A percentile compares a stretch with the other conserved stretches of the same genome.
phyloP scores from a whole-genome alignment of 2,797 vertebrate species.

The Microhierax caerulescens region DNA sequence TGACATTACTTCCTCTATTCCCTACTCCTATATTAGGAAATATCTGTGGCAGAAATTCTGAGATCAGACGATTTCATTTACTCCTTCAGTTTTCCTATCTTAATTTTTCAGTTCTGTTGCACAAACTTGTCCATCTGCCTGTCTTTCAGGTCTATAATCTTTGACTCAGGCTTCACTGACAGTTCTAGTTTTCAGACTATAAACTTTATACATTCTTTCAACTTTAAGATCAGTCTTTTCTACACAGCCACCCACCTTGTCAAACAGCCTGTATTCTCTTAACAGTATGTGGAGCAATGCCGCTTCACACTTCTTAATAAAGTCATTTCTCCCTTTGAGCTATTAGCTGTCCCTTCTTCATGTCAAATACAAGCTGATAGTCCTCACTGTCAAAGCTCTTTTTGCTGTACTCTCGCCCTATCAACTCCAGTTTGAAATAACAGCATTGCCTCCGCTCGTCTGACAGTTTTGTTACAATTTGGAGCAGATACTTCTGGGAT shows the following conservation, averaged over 20 bases:
- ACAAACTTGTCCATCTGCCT: neutral
- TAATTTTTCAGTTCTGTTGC: neutral
- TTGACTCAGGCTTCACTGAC: neutral
- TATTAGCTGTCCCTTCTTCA: neutral
- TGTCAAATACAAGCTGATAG: neutral
- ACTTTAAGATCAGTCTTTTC: neutral
- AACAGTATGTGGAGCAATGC: neutral
- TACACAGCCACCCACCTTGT: neutral
- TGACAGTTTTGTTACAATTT: conserved; percentile 7
- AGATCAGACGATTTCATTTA: neutral
- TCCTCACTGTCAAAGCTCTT: neutral
- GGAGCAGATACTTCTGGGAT: neutral
- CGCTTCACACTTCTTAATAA: too few species aligned
- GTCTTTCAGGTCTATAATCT: neutral
- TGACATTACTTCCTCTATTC: neutral
- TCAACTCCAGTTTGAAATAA: neutral
- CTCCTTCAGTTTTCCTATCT: neutral
- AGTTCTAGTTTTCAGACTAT: neutral
- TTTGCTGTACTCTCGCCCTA: neutral
- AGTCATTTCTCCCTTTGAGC: neutral
- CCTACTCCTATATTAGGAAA: neutral
- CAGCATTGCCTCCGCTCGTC: neutral
- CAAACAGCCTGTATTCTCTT: neutral
- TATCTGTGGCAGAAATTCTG: neutral
- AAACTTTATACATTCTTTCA: neutral